Conservation (phyloP, 2,797 vertebrate species). For the Catamblyrhynchus diadema region DNA sequence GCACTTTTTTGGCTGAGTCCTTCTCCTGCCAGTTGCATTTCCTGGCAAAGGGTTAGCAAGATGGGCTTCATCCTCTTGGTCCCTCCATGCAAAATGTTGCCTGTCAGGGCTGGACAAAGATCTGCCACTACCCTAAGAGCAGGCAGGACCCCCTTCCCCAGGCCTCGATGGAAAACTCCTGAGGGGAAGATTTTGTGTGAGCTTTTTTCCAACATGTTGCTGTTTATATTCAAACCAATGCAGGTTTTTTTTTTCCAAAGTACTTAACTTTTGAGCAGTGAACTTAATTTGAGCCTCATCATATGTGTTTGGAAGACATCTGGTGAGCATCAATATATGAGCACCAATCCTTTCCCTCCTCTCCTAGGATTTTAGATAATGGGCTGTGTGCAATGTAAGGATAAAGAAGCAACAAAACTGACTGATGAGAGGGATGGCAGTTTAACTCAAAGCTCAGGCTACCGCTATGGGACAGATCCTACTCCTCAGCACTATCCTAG, state of each 20-base stretch:
- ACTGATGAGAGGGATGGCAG: slow-evolving; percentile 87
- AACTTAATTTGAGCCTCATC: not conserved
- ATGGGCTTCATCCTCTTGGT: not conserved
- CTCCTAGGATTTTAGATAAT: slow-evolving; percentile 92
- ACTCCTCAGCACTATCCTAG: slow-evolving; percentile 89
- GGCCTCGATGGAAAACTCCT: not conserved
- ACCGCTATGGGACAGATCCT: slow-evolving; percentile 90
- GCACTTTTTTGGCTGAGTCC: not conserved
- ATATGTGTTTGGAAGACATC: not conserved
- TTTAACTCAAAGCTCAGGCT: slow-evolving; percentile 89
- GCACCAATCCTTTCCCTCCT: not conserved
- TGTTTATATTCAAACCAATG: not conserved
- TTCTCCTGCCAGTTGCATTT: not conserved
- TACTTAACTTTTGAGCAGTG: not conserved
- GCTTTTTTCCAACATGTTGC: not conserved
- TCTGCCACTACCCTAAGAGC: not conserved
- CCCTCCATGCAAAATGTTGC: fast-evolving
- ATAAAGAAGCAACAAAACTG: slow-evolving; percentile 95
- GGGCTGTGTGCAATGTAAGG: slow-evolving; percentile 99
- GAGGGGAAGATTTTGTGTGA: not conserved
- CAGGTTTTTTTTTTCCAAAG: not conserved
- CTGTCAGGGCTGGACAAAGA: not conserved
- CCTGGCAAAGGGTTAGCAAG: not conserved
- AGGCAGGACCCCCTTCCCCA: not conserved
- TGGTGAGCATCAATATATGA: not conserved